These are phyloP conservation scores for Drosophila bipectinata DNA, from an alignment of 1,140 invertebrate species.

Conservation along the genomic window DNA sequence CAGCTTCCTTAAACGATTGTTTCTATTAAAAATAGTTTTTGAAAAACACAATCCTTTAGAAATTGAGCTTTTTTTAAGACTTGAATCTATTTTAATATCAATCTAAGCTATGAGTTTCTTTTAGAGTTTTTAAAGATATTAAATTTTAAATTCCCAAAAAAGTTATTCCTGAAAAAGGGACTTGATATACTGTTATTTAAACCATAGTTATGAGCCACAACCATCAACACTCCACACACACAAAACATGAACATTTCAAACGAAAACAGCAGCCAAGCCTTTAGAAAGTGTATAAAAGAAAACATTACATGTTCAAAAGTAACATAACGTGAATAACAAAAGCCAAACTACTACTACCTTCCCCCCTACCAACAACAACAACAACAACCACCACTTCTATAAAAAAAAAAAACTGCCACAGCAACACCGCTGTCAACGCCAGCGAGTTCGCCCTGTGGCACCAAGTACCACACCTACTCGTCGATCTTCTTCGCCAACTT, in stretches of 20 bases:
- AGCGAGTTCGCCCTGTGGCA: conserved; percentile 79
- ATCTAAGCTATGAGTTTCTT: no score
- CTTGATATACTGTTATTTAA: background rate
- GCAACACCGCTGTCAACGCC: conserved; percentile 81
- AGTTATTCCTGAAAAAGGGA: no score
- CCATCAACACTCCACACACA: conserved; percentile 6
- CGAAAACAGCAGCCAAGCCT: conserved; percentile 68
- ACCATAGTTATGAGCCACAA: conserved; percentile 6
- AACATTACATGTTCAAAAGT: conserved; percentile 77
- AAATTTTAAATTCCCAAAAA: no score
- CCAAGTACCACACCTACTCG: conserved; percentile 81
- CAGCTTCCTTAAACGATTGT: no score
- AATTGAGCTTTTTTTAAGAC: no score
- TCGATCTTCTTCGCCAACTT: conserved; percentile 83
- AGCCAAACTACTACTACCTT: conserved; percentile 83
- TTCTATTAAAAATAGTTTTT: no score
- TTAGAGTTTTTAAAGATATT: no score
- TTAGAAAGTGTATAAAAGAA: conserved; percentile 73
- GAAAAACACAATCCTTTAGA: no score
- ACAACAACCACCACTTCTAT: background rate
- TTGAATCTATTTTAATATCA: no score
- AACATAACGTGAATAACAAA: conserved; percentile 83
- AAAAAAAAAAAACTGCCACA: conserved; percentile 61
- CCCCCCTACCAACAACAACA: conserved; percentile 38
- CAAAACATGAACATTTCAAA: conserved; percentile 39